Evolutionary conservation across 1,140 invertebrate genomes (phyloP).

Genomic region (Hycleus phaleratus): DNA sequence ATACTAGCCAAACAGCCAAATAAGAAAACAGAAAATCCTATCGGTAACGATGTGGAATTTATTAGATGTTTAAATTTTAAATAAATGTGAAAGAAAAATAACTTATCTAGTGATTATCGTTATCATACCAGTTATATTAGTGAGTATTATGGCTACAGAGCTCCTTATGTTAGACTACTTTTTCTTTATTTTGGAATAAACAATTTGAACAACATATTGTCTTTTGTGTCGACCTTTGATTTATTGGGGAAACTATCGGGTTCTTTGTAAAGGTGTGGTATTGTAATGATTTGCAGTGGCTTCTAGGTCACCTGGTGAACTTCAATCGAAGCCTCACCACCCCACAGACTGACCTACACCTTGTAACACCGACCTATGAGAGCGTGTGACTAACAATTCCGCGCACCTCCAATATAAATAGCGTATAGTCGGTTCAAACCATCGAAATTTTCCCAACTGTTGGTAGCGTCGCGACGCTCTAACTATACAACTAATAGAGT

Average conservation of each 20-base stretch:
- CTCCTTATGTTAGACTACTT: constrained; percentile 5
- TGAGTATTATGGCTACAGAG: constrained; percentile 4
- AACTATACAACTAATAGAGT: neutral
- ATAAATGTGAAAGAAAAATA: constrained; percentile 36
- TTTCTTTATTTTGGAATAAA: constrained; percentile 13
- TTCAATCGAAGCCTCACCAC: neutral
- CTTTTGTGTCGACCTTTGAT: neutral
- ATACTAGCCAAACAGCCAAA: neutral
- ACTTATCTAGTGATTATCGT: constrained; percentile 10
- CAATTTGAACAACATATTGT: constrained; percentile 4
- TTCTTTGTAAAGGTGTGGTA: too few relatives aligned
- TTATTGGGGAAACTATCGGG: too few relatives aligned
- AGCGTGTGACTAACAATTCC: constrained; percentile 16
- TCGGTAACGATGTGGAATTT: constrained; percentile 32
- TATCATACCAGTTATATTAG: constrained; percentile 4
- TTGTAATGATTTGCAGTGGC: too few relatives aligned
- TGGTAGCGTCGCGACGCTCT: constrained; percentile 10
- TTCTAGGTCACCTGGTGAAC: neutral
- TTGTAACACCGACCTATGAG: too few relatives aligned
- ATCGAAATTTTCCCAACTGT: neutral
- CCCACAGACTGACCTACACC: constrained; percentile 16
- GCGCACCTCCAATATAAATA: constrained; percentile 24
- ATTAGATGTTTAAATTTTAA: constrained; percentile 38
- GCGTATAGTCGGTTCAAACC: constrained; percentile 5
- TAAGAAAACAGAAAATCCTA: constrained; percentile 10